Evolutionary conservation across 2,888 invertebrate genomes (phyloP), one percentile per base, ranked within the genome.

Genomic region (Tenthredo distinguenda): DNA sequence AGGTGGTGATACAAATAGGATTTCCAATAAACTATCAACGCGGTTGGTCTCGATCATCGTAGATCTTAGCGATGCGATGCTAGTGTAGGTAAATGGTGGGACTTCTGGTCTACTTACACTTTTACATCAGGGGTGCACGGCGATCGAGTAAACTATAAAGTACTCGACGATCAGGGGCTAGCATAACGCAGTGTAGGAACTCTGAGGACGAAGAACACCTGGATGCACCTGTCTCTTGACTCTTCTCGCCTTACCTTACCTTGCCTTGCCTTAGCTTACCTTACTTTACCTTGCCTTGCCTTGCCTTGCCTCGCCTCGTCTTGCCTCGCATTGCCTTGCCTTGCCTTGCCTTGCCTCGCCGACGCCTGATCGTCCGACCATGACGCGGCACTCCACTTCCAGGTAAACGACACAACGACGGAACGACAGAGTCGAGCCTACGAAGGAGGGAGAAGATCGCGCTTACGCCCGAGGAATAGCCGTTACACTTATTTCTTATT

Each of bases 151-250:
- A 34, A 37, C 34, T 9, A 37, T 71, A 71, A 74, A 40, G 68
- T 74, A 74, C 74, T 40, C 2, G 43, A 74, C 34, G 34, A 71
- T 71, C 37, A 34, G 68, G 37, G 68, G 34, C 40, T 40, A 12
- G 82, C 5, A 21, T 40, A 31, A 37, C 68, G 83, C 5, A 26
- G 18, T 50, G 47, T 65, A n/a, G 47, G 31, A 18, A 37, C 21
- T 47, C 34, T 47, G n/a, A 18, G 81, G 72, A 40, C 68, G 50
- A 84, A 77, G 50, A 47, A 85, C 89, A 91, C 87, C 89, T 90
- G 90, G 89, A 89, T 88, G 89, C 91, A 92, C 91, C 92, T 92
- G 91, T 90, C 89, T 86, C 50, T 68, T 34, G 86, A 85, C 87
- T 86, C 87, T 89, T 6, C 50, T n/a, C 18, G 18, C 15, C 50